Conservation (phyloP, 2,797 vertebrate genomes). For the Vireo griseus region DNA sequence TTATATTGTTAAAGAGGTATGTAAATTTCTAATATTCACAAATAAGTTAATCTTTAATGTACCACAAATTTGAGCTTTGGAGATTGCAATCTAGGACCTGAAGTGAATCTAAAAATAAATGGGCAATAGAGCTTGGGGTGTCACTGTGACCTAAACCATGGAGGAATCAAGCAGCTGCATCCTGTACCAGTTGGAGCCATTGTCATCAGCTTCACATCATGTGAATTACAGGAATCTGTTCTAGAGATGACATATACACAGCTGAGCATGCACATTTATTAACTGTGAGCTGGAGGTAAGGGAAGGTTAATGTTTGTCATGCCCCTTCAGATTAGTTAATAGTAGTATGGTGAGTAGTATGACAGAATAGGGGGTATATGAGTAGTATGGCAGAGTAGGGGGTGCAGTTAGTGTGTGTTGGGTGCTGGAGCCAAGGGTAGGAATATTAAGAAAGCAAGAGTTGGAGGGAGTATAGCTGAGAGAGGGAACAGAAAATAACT, state of each 20-base stretch:
- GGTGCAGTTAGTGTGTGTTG: neutral
- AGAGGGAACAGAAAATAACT: neutral
- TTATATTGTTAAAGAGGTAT: neutral
- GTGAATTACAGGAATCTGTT: neutral
- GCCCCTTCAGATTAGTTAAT: neutral
- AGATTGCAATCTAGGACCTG: neutral
- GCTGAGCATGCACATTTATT: neutral
- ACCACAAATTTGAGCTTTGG: neutral
- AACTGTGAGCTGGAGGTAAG: neutral
- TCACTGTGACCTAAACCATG: neutral
- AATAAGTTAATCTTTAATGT: neutral
- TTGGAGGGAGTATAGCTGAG: neutral
- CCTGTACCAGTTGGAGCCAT: neutral
- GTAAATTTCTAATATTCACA: neutral
- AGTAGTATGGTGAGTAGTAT: neutral
- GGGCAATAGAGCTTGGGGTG: neutral
- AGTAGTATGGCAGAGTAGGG: neutral
- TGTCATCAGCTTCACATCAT: neutral
- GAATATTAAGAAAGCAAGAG: neutral
- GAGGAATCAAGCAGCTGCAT: neutral
- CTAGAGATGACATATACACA: neutral
- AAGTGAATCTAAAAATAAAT: neutral
- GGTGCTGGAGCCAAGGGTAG: neutral
- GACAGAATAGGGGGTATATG: too few species aligned
- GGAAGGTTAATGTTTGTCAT: neutral